Conservation (phyloP, 2,113 vertebrate genomes). For the Equus quagga region DNA sequence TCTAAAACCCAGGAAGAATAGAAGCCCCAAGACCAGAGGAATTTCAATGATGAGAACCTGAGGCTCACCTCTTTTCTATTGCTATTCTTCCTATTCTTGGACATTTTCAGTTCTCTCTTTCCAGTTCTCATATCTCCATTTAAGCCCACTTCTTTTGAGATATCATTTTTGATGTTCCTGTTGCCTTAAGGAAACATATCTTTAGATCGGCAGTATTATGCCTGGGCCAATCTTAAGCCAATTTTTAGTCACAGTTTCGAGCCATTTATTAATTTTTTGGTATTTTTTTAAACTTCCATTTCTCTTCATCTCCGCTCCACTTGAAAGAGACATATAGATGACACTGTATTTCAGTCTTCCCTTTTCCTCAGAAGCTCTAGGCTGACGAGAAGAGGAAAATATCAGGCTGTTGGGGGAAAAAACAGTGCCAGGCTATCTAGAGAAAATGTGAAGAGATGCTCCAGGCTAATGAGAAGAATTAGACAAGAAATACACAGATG, state of each 20-base stretch:
- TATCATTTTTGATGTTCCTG: conserved; percentile 29
- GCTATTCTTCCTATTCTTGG: background rate
- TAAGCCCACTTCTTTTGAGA: conserved; percentile 6
- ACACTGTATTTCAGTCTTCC: conserved; percentile 1
- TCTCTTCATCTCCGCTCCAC: conserved; percentile 13
- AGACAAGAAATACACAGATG: conserved; percentile 32
- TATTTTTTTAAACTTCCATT: background rate
- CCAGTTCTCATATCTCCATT: conserved; percentile 10
- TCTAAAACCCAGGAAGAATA: background rate
- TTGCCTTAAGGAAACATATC: background rate
- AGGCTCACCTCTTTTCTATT: conserved; percentile 18
- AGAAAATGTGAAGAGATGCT: conserved; percentile 60
- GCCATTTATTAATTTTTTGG: background rate
- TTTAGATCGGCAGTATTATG: conserved; percentile 52
- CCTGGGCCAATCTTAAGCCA: background rate
- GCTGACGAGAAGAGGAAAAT: conserved; percentile 53
- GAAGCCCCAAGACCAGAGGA: background rate
- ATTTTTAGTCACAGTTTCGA: conserved; percentile 36
- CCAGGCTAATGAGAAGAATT: conserved; percentile 56
- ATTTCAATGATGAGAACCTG: conserved; percentile 32
- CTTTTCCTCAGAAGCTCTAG: conserved; percentile 36
- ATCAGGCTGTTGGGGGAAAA: background rate
- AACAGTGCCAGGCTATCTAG: conserved; percentile 32
- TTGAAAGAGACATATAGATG: background rate
- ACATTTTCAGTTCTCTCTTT: background rate